Percentiles rank a stretch among this genome's conserved stretches.
phyloP scores from a whole-genome alignment of 2,797 vertebrate species.

The Pipistrellus pipistrellus region DNA sequence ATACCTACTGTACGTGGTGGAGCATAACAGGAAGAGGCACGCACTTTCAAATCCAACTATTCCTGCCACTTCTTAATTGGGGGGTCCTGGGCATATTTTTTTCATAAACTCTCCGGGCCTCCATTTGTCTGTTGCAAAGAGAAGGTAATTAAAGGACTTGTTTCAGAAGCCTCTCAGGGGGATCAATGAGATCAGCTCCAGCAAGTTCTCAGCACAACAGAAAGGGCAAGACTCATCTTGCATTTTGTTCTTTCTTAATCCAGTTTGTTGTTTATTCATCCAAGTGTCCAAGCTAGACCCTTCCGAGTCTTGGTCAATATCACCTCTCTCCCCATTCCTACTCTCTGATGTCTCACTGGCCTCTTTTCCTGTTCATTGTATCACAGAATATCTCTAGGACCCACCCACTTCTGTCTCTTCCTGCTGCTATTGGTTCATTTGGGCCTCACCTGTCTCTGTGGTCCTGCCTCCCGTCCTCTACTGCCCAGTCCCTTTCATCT shows the following conservation, averaged over 20 bases:
- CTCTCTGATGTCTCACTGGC: not conserved
- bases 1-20: not conserved
- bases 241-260: slow-evolving; percentile 7
- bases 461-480: not conserved
- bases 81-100: slow-evolving; percentile 24
- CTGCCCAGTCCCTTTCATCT: accelerated
- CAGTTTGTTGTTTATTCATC: slow-evolving; percentile 17
- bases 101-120: not conserved
- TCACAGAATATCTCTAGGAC: not conserved
- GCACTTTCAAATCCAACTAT: not conserved
- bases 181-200: slow-evolving; percentile 50
- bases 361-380: not conserved
- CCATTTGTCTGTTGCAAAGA: slow-evolving; percentile 6
- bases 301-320: not conserved
- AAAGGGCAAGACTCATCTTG: slow-evolving; percentile 6
- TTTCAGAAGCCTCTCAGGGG: not conserved
- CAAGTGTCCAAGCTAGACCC: not conserved
- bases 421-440: accelerated
- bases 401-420: not conserved
- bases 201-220: slow-evolving; percentile 31
- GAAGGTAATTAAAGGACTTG: slow-evolving; percentile 59
- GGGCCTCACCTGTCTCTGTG: not conserved
- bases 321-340: not conserved
- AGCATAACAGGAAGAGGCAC: not conserved
- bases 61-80: not conserved